phyloP scores from a whole-genome alignment of 2,888 invertebrate genomes.

The Ceratothoa steindachneri region DNA sequence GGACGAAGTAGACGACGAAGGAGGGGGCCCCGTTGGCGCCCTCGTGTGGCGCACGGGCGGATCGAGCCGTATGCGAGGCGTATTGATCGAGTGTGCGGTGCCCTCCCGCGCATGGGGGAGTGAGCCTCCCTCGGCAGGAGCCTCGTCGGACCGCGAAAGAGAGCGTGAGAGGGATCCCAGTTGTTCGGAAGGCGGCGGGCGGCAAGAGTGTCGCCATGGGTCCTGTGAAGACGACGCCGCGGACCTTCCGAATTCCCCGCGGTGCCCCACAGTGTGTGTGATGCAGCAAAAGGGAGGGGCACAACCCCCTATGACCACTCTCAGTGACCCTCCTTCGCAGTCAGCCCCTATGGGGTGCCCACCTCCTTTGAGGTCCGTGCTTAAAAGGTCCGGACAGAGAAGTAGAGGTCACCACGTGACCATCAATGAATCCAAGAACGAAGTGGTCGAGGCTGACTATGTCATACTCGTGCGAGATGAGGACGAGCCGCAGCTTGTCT shows the following conservation, averaged over 20 bases:
- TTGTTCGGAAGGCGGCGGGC: constrained; percentile 2
- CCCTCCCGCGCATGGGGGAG: constrained; percentile 2
- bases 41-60: not conserved
- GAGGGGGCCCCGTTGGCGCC: not conserved
- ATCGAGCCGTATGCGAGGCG: not conserved
- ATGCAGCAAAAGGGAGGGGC: constrained; percentile 41
- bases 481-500: constrained; percentile 58
- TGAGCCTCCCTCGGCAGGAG: not conserved
- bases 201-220: not conserved
- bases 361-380: constrained; percentile 39
- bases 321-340: constrained; percentile 12
- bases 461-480: constrained; percentile 85
- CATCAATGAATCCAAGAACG: constrained; percentile 82
- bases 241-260: not conserved
- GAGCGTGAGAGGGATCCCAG: not conserved
- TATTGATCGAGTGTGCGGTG: constrained; percentile 6
- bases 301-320: constrained; percentile 16
- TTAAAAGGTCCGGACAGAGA: constrained; percentile 36
- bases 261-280: constrained; percentile 15
- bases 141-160: not conserved
- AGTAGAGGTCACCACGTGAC: constrained; percentile 70
- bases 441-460: constrained; percentile 87
- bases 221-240: not conserved
- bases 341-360: constrained; percentile 35
- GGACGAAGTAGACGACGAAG: not conserved